Evolutionary conservation across 2,888 invertebrate species (phyloP).

Genomic region (Patella caerulea): DNA sequence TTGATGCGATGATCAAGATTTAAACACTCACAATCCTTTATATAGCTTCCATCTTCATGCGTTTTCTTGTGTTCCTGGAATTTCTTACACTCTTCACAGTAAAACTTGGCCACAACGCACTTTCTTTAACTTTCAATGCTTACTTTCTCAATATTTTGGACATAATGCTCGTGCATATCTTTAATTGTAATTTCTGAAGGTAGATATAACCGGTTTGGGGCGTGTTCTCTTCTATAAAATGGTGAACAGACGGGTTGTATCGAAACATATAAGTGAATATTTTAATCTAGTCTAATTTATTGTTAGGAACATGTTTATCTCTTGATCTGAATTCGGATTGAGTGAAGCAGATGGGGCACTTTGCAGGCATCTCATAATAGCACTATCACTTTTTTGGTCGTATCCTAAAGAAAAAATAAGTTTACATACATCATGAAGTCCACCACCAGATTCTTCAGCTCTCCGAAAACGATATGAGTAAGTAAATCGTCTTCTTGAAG

Average conservation of each 20-base stretch:
- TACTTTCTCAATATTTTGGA: background rate
- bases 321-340: constrained; percentile 6
- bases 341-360: background rate
- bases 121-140: constrained; percentile 17
- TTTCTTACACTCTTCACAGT: constrained; percentile 15
- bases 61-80: constrained; percentile 6
- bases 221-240: constrained; percentile 16
- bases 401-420: constrained; percentile 6
- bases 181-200: constrained; percentile 12
- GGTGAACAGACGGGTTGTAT: constrained; percentile 4
- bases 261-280: background rate
- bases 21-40: background rate
- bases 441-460: background rate
- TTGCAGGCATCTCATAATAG: background rate
- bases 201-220: constrained; percentile 12
- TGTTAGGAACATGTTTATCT: constrained; percentile 5
- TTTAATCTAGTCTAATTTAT: background rate
- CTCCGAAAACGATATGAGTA: background rate
- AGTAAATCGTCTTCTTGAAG: background rate
- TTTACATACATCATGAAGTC: background rate
- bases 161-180: constrained; percentile 9
- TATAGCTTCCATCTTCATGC: background rate
- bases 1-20: background rate
- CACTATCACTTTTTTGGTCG: background rate
- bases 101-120: constrained; percentile 14